Evolutionary conservation across 2,797 vertebrate genomes (phyloP), one percentile per base, ranked within the genome.

Genomic region (Discoglossus pictus): DNA sequence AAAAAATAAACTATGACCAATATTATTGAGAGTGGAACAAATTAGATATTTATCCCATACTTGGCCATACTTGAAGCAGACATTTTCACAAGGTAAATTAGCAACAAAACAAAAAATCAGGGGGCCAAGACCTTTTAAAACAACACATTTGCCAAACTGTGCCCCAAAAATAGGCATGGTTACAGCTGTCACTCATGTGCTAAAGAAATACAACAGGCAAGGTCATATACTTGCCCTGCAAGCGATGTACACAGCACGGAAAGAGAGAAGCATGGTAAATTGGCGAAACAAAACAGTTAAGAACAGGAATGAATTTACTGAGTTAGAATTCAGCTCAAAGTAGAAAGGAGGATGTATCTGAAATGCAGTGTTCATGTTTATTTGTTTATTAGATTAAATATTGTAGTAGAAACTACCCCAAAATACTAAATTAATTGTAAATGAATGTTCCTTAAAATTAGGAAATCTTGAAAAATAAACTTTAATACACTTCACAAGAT

Each of bases 121-220:
- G 23, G 44, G 35, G 55, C 25, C 4, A 46, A 54, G 48, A 53
- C 56, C 48, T 61, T 53, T 61, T 61, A 48, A 68, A 61, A 23
- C 8, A n/a, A n/a, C 47, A 35, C 24, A 68, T 60, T 55, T 50
- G 52, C 56, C 65, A 36, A 56, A 36, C 39, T 38, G 56, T 55
- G 39, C 48, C 24, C 27, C 39, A 13, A 46, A 59, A 67, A 67
- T 67, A 43, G 54, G 55, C 47, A 46, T 16, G 56, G 65, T 53
- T 61, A 61, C 56, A 68, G 55, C 65, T 68, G 65, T 68, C 65
- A 53, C 47, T 68, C 65, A 27, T 24, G 38, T 34, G 39, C 56
- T 68, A 44, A 61, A 61, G 55, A 68, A 68, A 52, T 43, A n/a
- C 38, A 60, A 39, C 38, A 53, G 24, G 11, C 27, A 46, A 56